Percentiles rank a stretch among this genome's conserved stretches.
These are phyloP conservation scores for Suncus etruscus DNA, from an alignment of 2,113 vertebrate genomes.

Conservation along the genomic window DNA sequence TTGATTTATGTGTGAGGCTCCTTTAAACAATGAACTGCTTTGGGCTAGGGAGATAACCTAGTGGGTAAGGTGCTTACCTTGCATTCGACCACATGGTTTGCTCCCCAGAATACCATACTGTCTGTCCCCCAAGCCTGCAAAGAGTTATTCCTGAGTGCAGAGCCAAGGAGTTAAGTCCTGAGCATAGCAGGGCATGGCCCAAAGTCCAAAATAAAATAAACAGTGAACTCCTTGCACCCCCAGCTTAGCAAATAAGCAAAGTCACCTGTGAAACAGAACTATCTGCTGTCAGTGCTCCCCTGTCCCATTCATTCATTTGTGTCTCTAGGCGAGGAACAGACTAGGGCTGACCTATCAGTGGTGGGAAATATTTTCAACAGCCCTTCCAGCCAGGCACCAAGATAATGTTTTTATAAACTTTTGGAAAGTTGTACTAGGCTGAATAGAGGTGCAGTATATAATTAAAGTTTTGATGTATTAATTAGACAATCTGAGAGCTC, in stretches of 20 bases:
- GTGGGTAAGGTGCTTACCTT: no score
- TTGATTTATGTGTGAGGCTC: neutral
- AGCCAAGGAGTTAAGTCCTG: no score
- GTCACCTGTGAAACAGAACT: neutral
- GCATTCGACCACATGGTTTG: no score
- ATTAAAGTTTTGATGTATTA: constrained; percentile 89
- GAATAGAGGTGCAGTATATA: constrained; percentile 86
- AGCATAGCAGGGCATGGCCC: no score
- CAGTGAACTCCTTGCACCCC: neutral
- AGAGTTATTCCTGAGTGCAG: no score
- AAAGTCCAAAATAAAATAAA: no score
- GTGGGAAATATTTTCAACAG: constrained; percentile 37
- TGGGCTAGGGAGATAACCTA: no score
- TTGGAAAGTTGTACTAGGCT: constrained; percentile 72
- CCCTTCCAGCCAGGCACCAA: rapidly evolving
- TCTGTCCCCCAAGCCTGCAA: no score
- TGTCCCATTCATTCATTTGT: neutral
- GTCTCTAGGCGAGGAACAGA: neutral
- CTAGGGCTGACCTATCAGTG: constrained; percentile 1
- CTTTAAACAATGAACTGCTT: constrained; percentile 16
- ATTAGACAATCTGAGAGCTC: constrained; percentile 88
- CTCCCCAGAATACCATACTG: no score
- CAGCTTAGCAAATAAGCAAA: constrained; percentile 18
- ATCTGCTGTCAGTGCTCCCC: neutral
- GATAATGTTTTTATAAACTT: constrained; percentile 68